These are phyloP conservation scores for Pseudomyrmex gracilis DNA, from an alignment of 1,140 invertebrate genomes.

Conservation along the genomic window DNA sequence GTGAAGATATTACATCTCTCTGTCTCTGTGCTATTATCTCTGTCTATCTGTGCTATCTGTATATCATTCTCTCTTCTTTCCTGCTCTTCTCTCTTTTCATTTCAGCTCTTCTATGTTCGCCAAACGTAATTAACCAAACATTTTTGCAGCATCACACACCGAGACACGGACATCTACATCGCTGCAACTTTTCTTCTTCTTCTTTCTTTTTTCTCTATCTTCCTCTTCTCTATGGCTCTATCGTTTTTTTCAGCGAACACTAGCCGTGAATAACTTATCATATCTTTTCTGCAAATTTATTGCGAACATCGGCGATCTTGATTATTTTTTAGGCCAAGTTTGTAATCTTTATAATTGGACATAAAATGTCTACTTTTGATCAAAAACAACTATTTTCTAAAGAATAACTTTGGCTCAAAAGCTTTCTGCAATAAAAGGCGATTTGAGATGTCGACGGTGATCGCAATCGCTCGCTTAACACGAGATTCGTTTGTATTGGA, in stretches of 20 bases:
- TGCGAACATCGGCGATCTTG: constrained; percentile 25
- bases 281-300: constrained; percentile 23
- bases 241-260: constrained; percentile 62
- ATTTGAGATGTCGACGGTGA: constrained; percentile 20
- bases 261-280: constrained; percentile 65
- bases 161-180: constrained; percentile 42
- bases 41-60: constrained; percentile 69
- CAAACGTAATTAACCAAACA: constrained; percentile 63
- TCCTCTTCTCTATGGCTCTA: constrained; percentile 59
- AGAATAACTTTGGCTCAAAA: not conserved
- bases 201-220: constrained; percentile 54
- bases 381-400: not conserved
- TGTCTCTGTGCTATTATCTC: constrained; percentile 74
- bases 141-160: constrained; percentile 72
- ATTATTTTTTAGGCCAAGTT: not conserved
- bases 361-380: not conserved
- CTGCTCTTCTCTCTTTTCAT: constrained; percentile 65
- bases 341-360: not conserved
- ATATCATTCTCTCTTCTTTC: constrained; percentile 66
- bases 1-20: constrained; percentile 45
- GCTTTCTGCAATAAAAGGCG: not conserved
- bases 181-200: constrained; percentile 45
- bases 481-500: constrained; percentile 40
- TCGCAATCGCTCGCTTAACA: constrained; percentile 46
- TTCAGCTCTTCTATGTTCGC: constrained; percentile 40